phyloP scores from a whole-genome alignment of 2,797 vertebrate genomes.

The Falco peregrinus region DNA sequence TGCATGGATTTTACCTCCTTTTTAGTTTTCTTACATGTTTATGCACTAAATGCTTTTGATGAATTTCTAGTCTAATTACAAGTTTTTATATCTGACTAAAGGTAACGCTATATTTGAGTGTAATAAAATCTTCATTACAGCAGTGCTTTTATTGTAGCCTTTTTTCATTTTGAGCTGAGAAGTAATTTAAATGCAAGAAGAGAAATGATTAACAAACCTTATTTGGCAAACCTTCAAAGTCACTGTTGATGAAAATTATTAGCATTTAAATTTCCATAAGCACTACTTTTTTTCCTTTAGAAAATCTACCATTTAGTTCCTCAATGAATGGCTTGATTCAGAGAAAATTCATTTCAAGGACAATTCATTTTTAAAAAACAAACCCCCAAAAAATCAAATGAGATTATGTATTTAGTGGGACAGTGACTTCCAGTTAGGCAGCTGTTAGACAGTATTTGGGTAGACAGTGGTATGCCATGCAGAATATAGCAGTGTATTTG shows the following conservation, averaged over 20 bases:
- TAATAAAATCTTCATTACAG: not conserved
- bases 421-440: not conserved
- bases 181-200: conserved; percentile 8
- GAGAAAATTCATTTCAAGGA: not conserved
- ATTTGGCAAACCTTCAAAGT: conserved; percentile 43
- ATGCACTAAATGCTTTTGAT: not conserved
- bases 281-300: not conserved
- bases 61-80: not conserved
- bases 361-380: not conserved
- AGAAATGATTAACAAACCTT: not conserved
- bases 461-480: not conserved
- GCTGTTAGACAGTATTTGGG: not conserved
- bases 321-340: not conserved
- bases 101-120: not conserved
- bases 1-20: not conserved
- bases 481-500: not conserved
- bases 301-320: not conserved
- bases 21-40: not conserved
- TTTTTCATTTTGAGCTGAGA: not conserved
- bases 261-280: conserved; percentile 7
- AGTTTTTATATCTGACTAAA: not conserved
- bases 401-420: not conserved
- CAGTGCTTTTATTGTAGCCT: not conserved
- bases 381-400: not conserved
- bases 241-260: conserved; percentile 13